Conservation (phyloP, 2,888 invertebrate genomes). For the Phyto melanocephala region DNA sequence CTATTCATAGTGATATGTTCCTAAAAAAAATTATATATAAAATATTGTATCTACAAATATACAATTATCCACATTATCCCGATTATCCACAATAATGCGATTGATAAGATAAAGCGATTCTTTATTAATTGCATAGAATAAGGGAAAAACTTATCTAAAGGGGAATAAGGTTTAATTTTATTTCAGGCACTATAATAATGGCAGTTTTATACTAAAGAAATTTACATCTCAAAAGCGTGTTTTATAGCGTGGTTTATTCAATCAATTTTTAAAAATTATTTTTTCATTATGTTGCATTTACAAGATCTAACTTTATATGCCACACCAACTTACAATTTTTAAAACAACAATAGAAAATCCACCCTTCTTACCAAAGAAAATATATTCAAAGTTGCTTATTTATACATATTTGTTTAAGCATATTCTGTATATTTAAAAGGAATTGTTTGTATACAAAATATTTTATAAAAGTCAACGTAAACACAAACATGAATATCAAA, state of each 20-base stretch:
- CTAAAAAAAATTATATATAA: too few relatives aligned
- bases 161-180: too few relatives aligned
- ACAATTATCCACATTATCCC: too few relatives aligned
- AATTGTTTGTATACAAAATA: neutral
- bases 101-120: too few relatives aligned
- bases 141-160: too few relatives aligned
- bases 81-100: too few relatives aligned
- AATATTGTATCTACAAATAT: too few relatives aligned
- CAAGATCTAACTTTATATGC: neutral
- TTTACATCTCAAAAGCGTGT: too few relatives aligned
- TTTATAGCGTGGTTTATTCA: too few relatives aligned
- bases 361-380: slow-evolving; percentile 8
- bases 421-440: neutral
- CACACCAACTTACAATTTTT: neutral
- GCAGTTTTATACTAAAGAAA: too few relatives aligned
- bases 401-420: neutral
- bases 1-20: neutral
- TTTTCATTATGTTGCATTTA: neutral
- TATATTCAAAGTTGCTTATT: neutral
- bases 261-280: neutral
- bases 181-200: too few relatives aligned
- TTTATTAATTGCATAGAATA: too few relatives aligned
- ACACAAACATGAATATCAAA: slow-evolving; percentile 21
- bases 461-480: neutral
- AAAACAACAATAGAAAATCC: slow-evolving; percentile 2